phyloP scores from a whole-genome alignment of 2,113 vertebrate species.

The Agapornis roseicollis region DNA sequence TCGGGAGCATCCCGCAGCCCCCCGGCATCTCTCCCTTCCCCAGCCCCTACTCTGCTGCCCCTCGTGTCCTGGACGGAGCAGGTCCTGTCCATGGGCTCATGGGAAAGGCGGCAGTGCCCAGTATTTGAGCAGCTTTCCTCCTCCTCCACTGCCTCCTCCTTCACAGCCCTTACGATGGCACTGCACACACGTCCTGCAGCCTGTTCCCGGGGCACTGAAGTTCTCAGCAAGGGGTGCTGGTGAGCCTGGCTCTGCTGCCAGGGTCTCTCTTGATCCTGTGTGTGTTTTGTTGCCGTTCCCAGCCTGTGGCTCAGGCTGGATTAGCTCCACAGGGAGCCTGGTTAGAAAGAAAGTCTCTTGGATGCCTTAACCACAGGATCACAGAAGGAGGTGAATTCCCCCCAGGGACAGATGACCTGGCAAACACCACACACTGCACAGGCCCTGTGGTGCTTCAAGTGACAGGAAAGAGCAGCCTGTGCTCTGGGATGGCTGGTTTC shows the following conservation, averaged over 20 bases:
- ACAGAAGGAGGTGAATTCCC: background rate
- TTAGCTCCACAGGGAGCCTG: background rate
- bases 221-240: background rate
- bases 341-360: background rate
- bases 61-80: background rate
- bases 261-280: no score
- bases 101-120: background rate
- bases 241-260: rapidly evolving
- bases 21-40: background rate
- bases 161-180: background rate
- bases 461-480: background rate
- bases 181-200: background rate
- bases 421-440: background rate
- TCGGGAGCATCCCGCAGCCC: background rate
- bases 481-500: background rate
- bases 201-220: background rate
- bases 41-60: background rate
- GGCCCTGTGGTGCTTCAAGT: background rate
- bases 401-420: background rate
- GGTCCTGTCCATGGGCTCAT: background rate
- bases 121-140: background rate
- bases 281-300: background rate
- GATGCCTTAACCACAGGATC: background rate
- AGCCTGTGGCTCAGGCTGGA: background rate
- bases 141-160: background rate